A percentile compares a stretch with the other conserved stretches of the same genome.
Conservation (phyloP, 1,140 invertebrate genomes). For the Anadara kagoshimensis region DNA sequence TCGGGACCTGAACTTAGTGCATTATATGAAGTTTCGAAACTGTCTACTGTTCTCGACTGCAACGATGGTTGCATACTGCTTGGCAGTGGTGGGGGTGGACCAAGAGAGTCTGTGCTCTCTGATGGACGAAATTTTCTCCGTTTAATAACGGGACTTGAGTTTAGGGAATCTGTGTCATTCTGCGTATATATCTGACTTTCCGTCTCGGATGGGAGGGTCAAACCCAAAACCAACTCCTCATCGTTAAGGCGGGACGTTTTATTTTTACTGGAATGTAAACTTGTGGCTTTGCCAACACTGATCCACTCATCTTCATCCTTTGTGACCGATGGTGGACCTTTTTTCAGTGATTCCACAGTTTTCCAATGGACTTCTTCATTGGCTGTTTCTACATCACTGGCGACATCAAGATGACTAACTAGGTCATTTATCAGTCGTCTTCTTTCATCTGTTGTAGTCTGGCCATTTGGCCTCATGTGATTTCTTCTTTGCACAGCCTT, state of each 20-base stretch:
- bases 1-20: slow-evolving; percentile 16
- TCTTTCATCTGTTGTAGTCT: slow-evolving; percentile 20
- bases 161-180: slow-evolving; percentile 69
- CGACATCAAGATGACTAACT: slow-evolving; percentile 42
- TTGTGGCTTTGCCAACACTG: slow-evolving; percentile 55
- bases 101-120: slow-evolving; percentile 16
- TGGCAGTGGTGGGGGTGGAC: slow-evolving; percentile 26
- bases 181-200: slow-evolving; percentile 54
- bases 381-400: slow-evolving; percentile 31
- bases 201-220: slow-evolving; percentile 63
- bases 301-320: slow-evolving; percentile 46
- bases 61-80: slow-evolving; percentile 24
- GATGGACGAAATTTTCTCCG: slow-evolving; percentile 38
- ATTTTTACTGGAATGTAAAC: slow-evolving; percentile 37
- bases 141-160: slow-evolving; percentile 34
- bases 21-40: slow-evolving; percentile 10
- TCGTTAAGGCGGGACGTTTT: slow-evolving; percentile 47
- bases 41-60: slow-evolving; percentile 14
- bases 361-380: slow-evolving; percentile 52
- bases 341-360: slow-evolving; percentile 39
- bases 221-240: slow-evolving; percentile 52
- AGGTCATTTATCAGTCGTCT: slow-evolving; percentile 31
- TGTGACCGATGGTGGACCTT: slow-evolving; percentile 1
- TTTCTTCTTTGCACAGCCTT: no score
- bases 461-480: no score